Percentiles rank a stretch among this genome's conserved stretches.
phyloP scores from a whole-genome alignment of 1,140 invertebrate genomes.

The Palaemon carinicauda region DNA sequence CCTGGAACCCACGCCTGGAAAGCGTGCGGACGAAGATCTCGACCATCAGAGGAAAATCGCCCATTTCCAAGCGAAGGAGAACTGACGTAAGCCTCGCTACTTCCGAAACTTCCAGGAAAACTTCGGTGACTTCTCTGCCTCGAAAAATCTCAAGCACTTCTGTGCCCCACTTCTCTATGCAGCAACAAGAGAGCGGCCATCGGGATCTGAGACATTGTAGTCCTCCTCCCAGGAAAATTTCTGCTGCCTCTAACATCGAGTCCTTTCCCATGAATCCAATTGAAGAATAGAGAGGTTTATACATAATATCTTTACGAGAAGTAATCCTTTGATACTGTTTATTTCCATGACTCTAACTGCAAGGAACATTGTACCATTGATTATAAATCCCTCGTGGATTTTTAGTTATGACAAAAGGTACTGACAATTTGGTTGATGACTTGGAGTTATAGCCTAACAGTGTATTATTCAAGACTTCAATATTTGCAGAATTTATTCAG shows the following conservation, averaged over 20 bases:
- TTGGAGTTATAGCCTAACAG: no score
- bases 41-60: neutral
- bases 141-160: conserved; percentile 15
- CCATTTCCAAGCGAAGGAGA: neutral
- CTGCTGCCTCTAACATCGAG: neutral
- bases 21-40: neutral
- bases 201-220: neutral
- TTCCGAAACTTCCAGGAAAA: conserved; percentile 24
- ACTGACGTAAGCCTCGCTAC: neutral
- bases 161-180: neutral
- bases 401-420: no score
- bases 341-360: neutral
- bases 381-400: no score
- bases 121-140: conserved; percentile 31
- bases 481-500: no score
- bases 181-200: neutral
- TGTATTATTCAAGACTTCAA: no score
- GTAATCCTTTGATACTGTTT: neutral
- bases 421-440: no score
- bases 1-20: neutral
- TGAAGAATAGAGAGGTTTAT: neutral
- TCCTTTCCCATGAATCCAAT: neutral
- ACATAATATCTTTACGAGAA: neutral
- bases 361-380: neutral
- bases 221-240: neutral